Evolutionary conservation across 2,797 vertebrate genomes (phyloP), one percentile per base, ranked within the genome.

Genomic region (Micromesistius poutassou): DNA sequence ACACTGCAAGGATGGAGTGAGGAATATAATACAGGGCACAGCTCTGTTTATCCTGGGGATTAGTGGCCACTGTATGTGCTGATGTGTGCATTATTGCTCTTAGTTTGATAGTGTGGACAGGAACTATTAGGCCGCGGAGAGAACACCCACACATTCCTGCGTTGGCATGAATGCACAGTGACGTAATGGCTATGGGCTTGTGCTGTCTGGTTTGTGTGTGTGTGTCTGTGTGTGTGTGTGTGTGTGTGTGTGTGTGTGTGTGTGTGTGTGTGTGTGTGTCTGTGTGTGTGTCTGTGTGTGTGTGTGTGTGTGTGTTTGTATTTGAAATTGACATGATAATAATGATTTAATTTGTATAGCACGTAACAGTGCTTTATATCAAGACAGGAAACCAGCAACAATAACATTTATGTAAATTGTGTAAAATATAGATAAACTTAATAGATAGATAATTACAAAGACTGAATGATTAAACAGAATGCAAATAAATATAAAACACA

Each of bases 41-140:
- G 33, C 72, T 72, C 70, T 85, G 81, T 87, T 87, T 84, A 81
- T 84, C 75, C 35, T 3, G 75, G 46, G 79, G 79, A 87, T 89
- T 87, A 89, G 76, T 30, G 30, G 7, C 73, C 80, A 75, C 81
- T 80, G 33, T 40, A 79, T 55, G 70, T 72, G 80, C 78, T 85
- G 82, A 79, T 10, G 30, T 78, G 74, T 76, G 74, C 78, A 71
- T 83, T 74, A 73, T 74, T 76, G 74, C 73, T 73, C 71, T 83
- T 81, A 71, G 70, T 84, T 30, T 38, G 40, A 9, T 73, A 76
- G 79, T 70, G 31, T 76, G 55, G 79, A 71, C 28, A 19, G 30
- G 62, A 74, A 42, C 73, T 28, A 79, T 71, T 33, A 77, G 73
- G 38, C 36, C 77, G 38, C 4, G 3, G 74, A 8, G 22, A 72